Conservation (phyloP, 2,888 invertebrate genomes). For the Cryptops parisi region DNA sequence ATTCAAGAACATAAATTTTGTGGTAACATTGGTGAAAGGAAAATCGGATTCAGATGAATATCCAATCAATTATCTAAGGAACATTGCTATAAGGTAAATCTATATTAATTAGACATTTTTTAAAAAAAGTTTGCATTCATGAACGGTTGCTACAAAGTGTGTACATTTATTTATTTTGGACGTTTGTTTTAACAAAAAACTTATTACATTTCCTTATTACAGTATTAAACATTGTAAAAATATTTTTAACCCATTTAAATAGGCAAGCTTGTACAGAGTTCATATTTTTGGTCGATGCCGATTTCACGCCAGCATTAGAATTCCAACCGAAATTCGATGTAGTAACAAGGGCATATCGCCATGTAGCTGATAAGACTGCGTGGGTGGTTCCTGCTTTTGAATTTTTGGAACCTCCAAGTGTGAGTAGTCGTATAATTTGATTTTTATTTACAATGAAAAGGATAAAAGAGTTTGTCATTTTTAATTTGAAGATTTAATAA, state of each 20-base stretch:
- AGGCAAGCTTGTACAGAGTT: slow-evolving; percentile 5
- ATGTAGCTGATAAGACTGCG: slow-evolving; percentile 4
- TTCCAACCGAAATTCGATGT: slow-evolving; percentile 11
- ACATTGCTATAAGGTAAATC: slow-evolving; percentile 7
- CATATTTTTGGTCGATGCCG: slow-evolving; percentile 9
- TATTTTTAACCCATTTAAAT: not conserved
- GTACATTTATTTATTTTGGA: not conserved
- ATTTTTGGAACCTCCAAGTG: slow-evolving; percentile 11
- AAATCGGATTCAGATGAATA: slow-evolving; percentile 1
- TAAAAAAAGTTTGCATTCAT: not conserved
- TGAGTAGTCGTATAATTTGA: slow-evolving; percentile 1
- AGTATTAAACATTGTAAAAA: not conserved
- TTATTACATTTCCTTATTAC: not conserved
- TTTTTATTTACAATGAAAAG: not conserved
- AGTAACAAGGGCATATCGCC: slow-evolving; percentile 1
- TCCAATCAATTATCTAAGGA: slow-evolving; percentile 10
- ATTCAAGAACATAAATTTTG: not conserved
- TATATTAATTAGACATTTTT: not conserved
- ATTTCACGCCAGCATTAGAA: slow-evolving; percentile 6
- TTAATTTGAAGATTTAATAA: too few relatives aligned
- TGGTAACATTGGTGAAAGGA: slow-evolving; percentile 6
- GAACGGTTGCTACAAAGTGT: not conserved
- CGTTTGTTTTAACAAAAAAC: not conserved
- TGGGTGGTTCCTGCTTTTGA: slow-evolving; percentile 14
- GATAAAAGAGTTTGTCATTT: too few relatives aligned